These are phyloP conservation scores for Nycteola revayana DNA, from an alignment of 2,888 invertebrate species.

Conservation along the genomic window DNA sequence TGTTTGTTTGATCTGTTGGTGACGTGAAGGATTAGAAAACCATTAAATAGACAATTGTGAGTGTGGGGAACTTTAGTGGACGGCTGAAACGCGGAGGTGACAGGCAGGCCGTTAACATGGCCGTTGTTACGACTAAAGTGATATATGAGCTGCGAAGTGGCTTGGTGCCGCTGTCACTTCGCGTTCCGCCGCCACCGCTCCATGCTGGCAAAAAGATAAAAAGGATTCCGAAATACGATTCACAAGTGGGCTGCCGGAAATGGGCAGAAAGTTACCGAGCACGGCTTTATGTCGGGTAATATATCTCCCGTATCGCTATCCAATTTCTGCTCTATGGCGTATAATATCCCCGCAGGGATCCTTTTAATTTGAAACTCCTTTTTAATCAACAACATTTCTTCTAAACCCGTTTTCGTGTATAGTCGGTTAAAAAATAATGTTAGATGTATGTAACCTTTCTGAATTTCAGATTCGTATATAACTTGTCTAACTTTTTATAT, in stretches of 20 bases:
- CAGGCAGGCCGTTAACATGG: constrained; percentile 72
- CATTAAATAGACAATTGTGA: constrained; percentile 47
- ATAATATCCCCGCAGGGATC: constrained; percentile 69
- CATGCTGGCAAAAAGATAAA: constrained; percentile 75
- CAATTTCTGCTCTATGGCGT: constrained; percentile 78
- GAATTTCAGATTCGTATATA: too few species aligned
- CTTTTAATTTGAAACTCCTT: constrained; percentile 70
- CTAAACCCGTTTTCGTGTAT: constrained; percentile 39
- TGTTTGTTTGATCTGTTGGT: constrained; percentile 21
- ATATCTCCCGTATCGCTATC: constrained; percentile 78
- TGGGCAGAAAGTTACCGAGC: constrained; percentile 75
- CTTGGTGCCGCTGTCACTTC: constrained; percentile 76
- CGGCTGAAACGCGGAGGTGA: constrained; percentile 68
- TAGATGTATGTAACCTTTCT: too few species aligned
- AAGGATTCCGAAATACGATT: constrained; percentile 78
- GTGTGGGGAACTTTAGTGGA: constrained; percentile 47
- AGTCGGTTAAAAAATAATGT: constrained; percentile 4
- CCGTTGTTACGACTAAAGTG: constrained; percentile 73
- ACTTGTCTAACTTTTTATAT: too few species aligned
- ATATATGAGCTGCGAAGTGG: constrained; percentile 80
- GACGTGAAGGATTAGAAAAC: constrained; percentile 45
- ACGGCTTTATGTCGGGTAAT: constrained; percentile 75
- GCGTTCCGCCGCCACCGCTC: constrained; percentile 61
- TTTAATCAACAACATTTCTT: constrained; percentile 67
- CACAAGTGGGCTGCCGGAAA: constrained; percentile 79